A percentile compares a stretch with the other conserved stretches of the same genome.
Evolutionary conservation across 1,140 invertebrate species (phyloP).

Genomic region (Diorhabda elongata): DNA sequence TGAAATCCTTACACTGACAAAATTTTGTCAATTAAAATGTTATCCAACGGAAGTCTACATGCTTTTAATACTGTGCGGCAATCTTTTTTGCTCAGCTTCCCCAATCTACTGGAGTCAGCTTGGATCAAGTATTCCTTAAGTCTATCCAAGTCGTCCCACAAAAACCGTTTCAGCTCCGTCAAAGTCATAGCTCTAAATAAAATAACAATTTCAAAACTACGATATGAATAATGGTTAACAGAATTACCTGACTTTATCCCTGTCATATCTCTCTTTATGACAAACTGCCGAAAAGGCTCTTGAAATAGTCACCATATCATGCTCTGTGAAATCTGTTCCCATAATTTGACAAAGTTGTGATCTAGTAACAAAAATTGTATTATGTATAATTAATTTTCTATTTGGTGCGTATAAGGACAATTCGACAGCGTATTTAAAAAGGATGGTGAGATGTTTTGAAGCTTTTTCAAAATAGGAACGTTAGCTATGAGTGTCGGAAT

Average conservation of each 20-base stretch:
- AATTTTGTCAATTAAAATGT: conserved; percentile 63
- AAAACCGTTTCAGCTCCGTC: conserved; percentile 59
- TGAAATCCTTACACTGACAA: conserved; percentile 58
- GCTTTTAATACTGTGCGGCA: conserved; percentile 61
- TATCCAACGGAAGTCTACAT: conserved; percentile 61
- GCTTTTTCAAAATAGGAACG: too few species aligned
- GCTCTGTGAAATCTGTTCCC: conserved; percentile 65
- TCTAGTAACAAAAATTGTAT: conserved; percentile 18
- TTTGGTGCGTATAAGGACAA: too few species aligned
- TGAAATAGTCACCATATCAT: conserved; percentile 72
- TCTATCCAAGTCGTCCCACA: conserved; percentile 66
- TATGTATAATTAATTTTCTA: too few species aligned
- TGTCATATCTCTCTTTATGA: conserved; percentile 33
- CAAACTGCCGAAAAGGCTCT: conserved; percentile 57
- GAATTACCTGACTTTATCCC: conserved; percentile 37
- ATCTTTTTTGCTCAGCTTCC: conserved; percentile 53
- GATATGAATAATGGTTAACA: not conserved
- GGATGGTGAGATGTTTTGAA: too few species aligned
- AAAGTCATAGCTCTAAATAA: conserved; percentile 57
- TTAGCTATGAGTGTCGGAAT: too few species aligned
- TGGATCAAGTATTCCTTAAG: conserved; percentile 62
- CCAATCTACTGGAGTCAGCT: conserved; percentile 55
- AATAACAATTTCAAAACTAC: conserved; percentile 6
- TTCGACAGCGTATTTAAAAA: too few species aligned
- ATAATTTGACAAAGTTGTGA: conserved; percentile 45